Conservation (phyloP, 1,140 invertebrate species). For the Nomia melanderi region DNA sequence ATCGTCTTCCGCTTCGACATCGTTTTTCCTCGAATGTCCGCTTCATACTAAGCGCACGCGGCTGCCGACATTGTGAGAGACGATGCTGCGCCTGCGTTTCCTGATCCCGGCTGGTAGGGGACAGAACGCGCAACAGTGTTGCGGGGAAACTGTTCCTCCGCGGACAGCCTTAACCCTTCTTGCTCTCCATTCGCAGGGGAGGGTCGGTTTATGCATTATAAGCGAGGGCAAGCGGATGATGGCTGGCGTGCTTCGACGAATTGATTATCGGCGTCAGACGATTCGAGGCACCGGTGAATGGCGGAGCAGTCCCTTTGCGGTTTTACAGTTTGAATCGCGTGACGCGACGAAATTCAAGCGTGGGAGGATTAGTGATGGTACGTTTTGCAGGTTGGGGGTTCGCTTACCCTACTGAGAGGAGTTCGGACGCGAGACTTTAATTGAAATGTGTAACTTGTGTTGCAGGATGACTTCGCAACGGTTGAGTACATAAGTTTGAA, state of each 20-base stretch:
- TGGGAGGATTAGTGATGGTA: no score
- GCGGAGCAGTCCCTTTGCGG: no score
- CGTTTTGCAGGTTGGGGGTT: no score
- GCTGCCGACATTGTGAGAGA: neutral
- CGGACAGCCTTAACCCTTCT: neutral
- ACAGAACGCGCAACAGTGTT: no score
- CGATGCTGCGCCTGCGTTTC: constrained; percentile 24
- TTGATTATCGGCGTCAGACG: neutral
- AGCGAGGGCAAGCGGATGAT: neutral
- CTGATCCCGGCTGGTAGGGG: neutral
- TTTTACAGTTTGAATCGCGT: no score
- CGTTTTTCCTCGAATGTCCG: neutral
- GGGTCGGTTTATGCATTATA: neutral
- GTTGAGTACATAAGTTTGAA: no score
- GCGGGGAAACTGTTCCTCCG: no score
- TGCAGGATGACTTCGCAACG: no score
- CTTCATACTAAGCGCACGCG: neutral
- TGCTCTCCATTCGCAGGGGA: neutral
- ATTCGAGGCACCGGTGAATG: neutral
- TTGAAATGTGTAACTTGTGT: no score
- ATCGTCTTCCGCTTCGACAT: neutral
- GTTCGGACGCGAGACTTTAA: no score
- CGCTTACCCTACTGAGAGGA: no score
- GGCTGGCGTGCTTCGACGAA: neutral
- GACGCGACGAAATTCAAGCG: no score